phyloP scores from a whole-genome alignment of 2,888 invertebrate genomes.

The Calameuta filiformis region DNA sequence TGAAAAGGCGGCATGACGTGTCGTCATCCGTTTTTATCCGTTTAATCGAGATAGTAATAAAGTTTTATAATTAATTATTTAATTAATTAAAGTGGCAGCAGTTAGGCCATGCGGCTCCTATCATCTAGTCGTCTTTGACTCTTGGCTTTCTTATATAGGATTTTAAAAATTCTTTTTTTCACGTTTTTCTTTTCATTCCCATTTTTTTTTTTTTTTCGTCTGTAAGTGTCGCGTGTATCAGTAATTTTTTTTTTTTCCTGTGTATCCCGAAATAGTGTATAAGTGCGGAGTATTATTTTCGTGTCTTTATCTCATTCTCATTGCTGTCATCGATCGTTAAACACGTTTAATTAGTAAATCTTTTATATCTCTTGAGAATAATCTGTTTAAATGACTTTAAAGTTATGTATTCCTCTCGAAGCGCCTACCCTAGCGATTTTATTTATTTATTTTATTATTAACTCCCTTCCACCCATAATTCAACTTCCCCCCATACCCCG shows the following conservation, averaged over 20 bases:
- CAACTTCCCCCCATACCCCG: slow-evolving; percentile 3
- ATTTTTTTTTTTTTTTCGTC: slow-evolving; percentile 15
- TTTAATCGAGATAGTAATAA: slow-evolving; percentile 60
- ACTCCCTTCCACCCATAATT: slow-evolving; percentile 15
- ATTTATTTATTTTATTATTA: slow-evolving; percentile 33
- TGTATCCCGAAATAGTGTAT: not conserved
- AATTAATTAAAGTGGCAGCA: slow-evolving; percentile 64
- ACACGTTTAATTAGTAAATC: slow-evolving; percentile 48
- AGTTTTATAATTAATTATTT: slow-evolving; percentile 55
- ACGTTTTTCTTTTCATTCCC: not conserved
- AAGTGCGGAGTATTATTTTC: too few species aligned
- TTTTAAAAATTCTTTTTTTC: slow-evolving; percentile 47
- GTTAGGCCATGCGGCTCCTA: slow-evolving; percentile 66
- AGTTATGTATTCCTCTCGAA: slow-evolving; percentile 51
- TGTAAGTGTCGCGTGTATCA: slow-evolving; percentile 25
- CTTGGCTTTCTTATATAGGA: slow-evolving; percentile 60
- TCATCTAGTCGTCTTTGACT: slow-evolving; percentile 62
- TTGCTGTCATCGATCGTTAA: too few species aligned
- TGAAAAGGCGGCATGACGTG: slow-evolving; percentile 58
- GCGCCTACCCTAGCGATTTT: slow-evolving; percentile 62
- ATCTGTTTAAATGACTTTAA: slow-evolving; percentile 56
- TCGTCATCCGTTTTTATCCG: slow-evolving; percentile 35
- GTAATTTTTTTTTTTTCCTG: slow-evolving; percentile 25
- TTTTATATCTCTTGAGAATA: slow-evolving; percentile 56
- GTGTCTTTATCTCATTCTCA: too few species aligned